Evolutionary conservation across 2,113 vertebrate genomes (phyloP), one percentile per base, ranked within the genome.

Genomic region (Romanogobio albipinnatus): DNA sequence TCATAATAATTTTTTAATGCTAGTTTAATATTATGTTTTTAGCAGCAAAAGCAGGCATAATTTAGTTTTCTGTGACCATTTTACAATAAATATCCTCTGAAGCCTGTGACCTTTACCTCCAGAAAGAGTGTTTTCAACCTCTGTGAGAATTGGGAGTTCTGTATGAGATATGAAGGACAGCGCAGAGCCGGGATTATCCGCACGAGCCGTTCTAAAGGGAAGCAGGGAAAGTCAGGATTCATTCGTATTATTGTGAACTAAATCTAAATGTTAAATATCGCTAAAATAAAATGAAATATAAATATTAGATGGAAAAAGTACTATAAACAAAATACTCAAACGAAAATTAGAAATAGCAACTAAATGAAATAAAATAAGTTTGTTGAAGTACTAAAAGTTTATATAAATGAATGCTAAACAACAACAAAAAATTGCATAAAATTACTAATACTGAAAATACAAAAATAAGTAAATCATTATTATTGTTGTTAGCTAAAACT

Each of bases 121-220:
- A 0, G 89, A 75, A 0, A 99, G 95, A 0, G 93, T 90, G 1
- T 94, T 93, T 89, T 97, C 96, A 0, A 98, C 95, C 15, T 93
- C 91, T 0, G 87, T 45, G 76, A 99, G 90, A 64, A 90, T 26
- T 0, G 51, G 39, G 0, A 92, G 86, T 90, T 98, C 97, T 0
- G 93, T 88, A 10, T 95, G 95, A 1, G 95, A 90, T 77, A 96
- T 91, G 0, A 99, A 96, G 0, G 96, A 96, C 74, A 99, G 92
- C 0, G 95, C 97, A 0, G 95, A 95, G 62, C 97, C 97, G 0
- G 91, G 95, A 86, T 97, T 97, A 92, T 96, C 93, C 0, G 96
- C 97, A 0, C 97, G 94, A 0, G 97, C 97, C 0, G 97, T 99
- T 81, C 97, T 99, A 62, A 62, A 62, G 26, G 61, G 0, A 82